phyloP scores from a whole-genome alignment of 2,888 invertebrate species.

The Xylota sylvarum region DNA sequence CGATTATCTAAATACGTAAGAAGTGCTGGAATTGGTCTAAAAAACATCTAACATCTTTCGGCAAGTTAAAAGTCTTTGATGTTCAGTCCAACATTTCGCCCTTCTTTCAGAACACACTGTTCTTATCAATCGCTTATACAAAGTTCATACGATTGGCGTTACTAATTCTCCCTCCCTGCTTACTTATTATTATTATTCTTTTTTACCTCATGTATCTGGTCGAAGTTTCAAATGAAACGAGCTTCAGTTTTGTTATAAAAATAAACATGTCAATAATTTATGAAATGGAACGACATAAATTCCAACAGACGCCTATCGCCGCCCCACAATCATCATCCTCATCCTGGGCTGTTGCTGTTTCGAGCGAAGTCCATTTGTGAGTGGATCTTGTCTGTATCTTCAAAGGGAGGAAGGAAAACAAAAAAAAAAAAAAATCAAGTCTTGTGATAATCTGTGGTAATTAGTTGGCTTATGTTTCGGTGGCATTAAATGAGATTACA shows the following conservation, averaged over 20 bases:
- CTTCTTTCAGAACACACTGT: conserved; percentile 30
- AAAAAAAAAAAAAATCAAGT: conserved; percentile 36
- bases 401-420: conserved; percentile 1
- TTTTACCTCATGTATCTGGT: conserved; percentile 36
- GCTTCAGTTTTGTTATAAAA: conserved; percentile 52
- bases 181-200: conserved; percentile 11
- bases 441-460: conserved; percentile 77
- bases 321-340: conserved; percentile 59
- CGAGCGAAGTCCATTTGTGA: conserved; percentile 63
- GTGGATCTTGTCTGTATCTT: conserved; percentile 30
- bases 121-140: conserved; percentile 57
- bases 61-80: no score
- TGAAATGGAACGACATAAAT: conserved; percentile 74
- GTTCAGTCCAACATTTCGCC: no score
- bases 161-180: conserved; percentile 26
- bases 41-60: no score
- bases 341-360: conserved; percentile 19
- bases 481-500: conserved; percentile 77
- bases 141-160: conserved; percentile 60
- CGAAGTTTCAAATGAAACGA: conserved; percentile 38
- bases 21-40: no score
- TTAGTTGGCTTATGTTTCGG: conserved; percentile 77
- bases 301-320: conserved; percentile 58
- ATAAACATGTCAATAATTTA: conserved; percentile 77
- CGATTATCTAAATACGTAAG: no score